Evolutionary conservation across 2,888 invertebrate genomes (phyloP), one percentile per base, ranked within the genome.

Genomic region (Macrophya annulata): DNA sequence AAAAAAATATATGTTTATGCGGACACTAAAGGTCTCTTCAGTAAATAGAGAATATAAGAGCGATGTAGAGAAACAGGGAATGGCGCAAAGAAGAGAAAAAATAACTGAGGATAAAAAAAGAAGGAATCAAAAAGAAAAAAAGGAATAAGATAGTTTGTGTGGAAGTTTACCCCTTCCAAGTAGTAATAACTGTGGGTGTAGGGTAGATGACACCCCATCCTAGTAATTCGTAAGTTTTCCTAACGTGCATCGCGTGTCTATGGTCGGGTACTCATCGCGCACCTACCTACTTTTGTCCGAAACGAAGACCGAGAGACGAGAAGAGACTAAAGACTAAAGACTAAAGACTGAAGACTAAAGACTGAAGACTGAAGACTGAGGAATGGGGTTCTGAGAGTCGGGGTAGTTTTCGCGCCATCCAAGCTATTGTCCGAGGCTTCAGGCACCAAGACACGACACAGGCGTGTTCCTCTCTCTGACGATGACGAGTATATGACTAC

Each of bases 391-490:
- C 55, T 71, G 40, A 15, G 86, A 85, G 86, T 87, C 72, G 87
- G 89, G 89, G 89, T 89, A 89, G 88, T 90, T 91, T 90, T 91
- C 91, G 90, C 91, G 89, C 89, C 90, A 91, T 81, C 65, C 12
- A 62, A 21, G 37, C 81, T 10, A 81, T 91, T 92, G 92, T 92
- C 91, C 91, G 88, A 90, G 89, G 90, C 91, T 90, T 90, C 89
- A 91, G 91, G 91, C 62, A 43, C 48, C 77, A 81, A 81, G 91
- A 91, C 88, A 91, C 92, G 91, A 90, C 90, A 90, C 90, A 91
- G 89, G 89, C 90, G 81, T 25, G 37, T 65, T 45, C 89, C 89
- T 88, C 89, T 17, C n/a, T 68, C 31, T 25, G 31, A 89, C 88
- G 90, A 89, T 88, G 90, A 91, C 89, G 88, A 89, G 88, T 86